Conservation (phyloP, 2,888 invertebrate species). For the Carabus problematicus region DNA sequence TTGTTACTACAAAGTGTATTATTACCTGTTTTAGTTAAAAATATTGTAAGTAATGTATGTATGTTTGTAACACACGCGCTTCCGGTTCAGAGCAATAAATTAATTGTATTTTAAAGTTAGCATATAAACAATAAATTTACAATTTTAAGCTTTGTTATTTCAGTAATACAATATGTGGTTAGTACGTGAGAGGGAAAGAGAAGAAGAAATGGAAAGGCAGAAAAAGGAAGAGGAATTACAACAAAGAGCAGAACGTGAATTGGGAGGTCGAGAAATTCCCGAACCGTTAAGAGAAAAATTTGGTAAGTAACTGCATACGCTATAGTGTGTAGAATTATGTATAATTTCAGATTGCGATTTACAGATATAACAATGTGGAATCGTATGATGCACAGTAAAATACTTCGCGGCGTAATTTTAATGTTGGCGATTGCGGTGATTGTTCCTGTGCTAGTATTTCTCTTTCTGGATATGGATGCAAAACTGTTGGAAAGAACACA, state of each 20-base stretch:
- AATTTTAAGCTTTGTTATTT: neutral
- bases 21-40: too few relatives aligned
- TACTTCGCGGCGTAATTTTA: conserved; percentile 44
- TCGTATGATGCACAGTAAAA: conserved; percentile 35
- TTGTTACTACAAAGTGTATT: too few relatives aligned
- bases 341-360: neutral
- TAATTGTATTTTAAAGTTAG: too few relatives aligned
- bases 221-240: conserved; percentile 5
- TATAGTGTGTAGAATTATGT: neutral
- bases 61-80: too few relatives aligned
- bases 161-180: conserved; percentile 29
- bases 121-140: too few relatives aligned
- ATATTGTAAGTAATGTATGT: too few relatives aligned
- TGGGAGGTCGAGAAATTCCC: too few relatives aligned
- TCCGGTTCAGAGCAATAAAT: too few relatives aligned
- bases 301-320: neutral
- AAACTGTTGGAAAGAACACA: conserved; percentile 39
- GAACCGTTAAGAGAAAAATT: too few relatives aligned
- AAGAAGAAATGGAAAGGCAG: conserved; percentile 9
- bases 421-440: conserved; percentile 46
- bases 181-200: conserved; percentile 30
- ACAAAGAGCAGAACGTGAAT: neutral
- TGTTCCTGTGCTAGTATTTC: conserved; percentile 49
- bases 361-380: conserved; percentile 22
- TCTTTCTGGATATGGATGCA: conserved; percentile 47